Percentiles rank a stretch among this genome's conserved stretches.
Conservation (phyloP, 2,888 invertebrate genomes). For the Anagyrus pseudococci region DNA sequence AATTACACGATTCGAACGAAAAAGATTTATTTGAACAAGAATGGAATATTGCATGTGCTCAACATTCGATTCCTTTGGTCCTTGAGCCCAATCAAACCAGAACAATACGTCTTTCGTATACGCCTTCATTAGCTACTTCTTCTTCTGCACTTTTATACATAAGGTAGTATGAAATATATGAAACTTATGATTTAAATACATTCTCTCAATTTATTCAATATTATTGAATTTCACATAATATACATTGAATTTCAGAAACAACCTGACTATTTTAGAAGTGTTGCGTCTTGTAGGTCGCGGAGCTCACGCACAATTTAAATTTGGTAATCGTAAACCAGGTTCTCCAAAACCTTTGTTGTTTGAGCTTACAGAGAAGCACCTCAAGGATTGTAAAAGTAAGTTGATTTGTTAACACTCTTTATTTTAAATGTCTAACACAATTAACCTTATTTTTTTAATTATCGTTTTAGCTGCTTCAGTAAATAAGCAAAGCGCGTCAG, state of each 20-base stretch:
- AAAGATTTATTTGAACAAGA: conserved; percentile 50
- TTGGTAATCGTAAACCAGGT: conserved; percentile 86
- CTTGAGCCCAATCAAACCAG: conserved; percentile 53
- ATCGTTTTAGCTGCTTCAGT: too few species aligned
- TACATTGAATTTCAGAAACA: conserved; percentile 72
- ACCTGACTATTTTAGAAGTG: conserved; percentile 89
- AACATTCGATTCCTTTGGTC: conserved; percentile 52
- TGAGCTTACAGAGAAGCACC: conserved; percentile 76
- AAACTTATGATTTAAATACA: neutral
- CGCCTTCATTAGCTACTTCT: conserved; percentile 49
- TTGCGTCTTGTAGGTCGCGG: conserved; percentile 84
- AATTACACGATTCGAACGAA: conserved; percentile 44
- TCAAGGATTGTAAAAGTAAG: conserved; percentile 68
- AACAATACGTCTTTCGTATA: conserved; percentile 52
- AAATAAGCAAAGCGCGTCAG: too few species aligned
- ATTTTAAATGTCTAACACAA: neutral
- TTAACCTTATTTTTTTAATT: conserved; percentile 20
- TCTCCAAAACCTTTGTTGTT: conserved; percentile 78
- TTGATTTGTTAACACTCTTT: conserved; percentile 35
- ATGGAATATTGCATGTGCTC: conserved; percentile 49
- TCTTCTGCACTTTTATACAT: conserved; percentile 58
- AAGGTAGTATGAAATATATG: conserved; percentile 43
- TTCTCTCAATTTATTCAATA: neutral
- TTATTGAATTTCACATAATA: neutral
- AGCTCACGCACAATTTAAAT: conserved; percentile 84